Evolutionary conservation across 2,888 invertebrate genomes (phyloP), one percentile per base, ranked within the genome.

Genomic region (Drosophila dives): DNA sequence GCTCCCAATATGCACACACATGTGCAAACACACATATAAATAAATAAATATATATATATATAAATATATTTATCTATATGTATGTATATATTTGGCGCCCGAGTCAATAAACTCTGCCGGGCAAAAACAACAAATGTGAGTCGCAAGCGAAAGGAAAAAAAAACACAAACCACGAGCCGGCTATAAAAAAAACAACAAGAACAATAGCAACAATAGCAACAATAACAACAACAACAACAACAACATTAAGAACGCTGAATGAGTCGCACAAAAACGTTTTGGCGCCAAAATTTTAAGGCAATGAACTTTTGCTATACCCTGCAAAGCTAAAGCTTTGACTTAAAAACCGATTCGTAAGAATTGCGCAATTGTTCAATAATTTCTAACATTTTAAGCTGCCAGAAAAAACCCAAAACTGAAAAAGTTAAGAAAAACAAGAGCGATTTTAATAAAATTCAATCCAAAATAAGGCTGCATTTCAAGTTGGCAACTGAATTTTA

Each of bases 71-170:
- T 20, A 17, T 10, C 17, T 38, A 40, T 8, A 38, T 15, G 17
- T 50, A 11, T 50, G 6, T 49, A 29, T 20, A 15, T 49, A 49
- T 66, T 74, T 48, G 76, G 66, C 64, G 53, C 48, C 56, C 77
- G 60, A 77, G 83, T 82, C 81, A 83, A 82, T 83, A 80, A 82
- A 83, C 81, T 75, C 77, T n/a, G 33, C 34, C 2, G 55, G 55
- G 36, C 8, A 54, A 38, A 42, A 56, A 72, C 40, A 61, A 64
- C 53, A 58, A 53, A 45, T 26, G 61, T 48, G 53, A 77, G 63
- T 40, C 54, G 63, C 64, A 56, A 75, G 64, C 61, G 75, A 68
- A 79, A 72, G 68, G 67, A 72, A 77, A 71, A 65, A 69, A 71
- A 65, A 64, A 66, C 71, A 33, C 71, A 59, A 67, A 72, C 75